phyloP scores from a whole-genome alignment of 2,113 vertebrate genomes.

The Ptyas mucosa region DNA sequence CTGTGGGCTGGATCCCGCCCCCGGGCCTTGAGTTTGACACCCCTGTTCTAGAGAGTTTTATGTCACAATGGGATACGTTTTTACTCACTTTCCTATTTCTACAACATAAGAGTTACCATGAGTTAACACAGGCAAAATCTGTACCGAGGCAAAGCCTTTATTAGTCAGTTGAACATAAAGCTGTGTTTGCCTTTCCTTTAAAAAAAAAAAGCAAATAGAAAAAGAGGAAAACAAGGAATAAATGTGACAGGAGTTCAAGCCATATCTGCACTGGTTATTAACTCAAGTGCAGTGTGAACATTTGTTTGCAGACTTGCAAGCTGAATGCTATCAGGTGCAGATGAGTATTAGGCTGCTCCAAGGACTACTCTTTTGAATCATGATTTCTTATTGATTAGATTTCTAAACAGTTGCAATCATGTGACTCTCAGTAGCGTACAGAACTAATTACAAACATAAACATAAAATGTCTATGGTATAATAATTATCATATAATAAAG shows the following conservation, averaged over 20 bases:
- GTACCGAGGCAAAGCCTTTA: background rate
- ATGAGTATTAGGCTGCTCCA: background rate
- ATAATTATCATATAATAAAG: background rate
- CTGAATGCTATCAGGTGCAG: background rate
- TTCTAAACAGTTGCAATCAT: background rate
- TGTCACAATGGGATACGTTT: background rate
- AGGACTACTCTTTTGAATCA: background rate
- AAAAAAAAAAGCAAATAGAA: background rate
- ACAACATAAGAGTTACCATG: background rate
- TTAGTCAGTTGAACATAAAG: background rate
- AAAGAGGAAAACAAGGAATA: background rate
- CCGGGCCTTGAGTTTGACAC: too few relatives aligned
- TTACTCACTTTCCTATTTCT: background rate
- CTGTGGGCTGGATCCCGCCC: too few relatives aligned
- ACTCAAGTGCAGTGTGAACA: background rate
- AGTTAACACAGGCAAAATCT: background rate
- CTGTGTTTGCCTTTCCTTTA: background rate
- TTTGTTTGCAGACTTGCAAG: background rate
- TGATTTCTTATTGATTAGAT: background rate
- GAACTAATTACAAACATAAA: background rate
- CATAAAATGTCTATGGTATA: background rate
- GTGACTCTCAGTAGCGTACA: background rate
- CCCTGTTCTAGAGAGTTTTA: background rate
- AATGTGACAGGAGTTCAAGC: background rate
- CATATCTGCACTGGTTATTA: background rate